phyloP scores from a whole-genome alignment of 2,888 invertebrate genomes.

The Enchytraeus crypticus region DNA sequence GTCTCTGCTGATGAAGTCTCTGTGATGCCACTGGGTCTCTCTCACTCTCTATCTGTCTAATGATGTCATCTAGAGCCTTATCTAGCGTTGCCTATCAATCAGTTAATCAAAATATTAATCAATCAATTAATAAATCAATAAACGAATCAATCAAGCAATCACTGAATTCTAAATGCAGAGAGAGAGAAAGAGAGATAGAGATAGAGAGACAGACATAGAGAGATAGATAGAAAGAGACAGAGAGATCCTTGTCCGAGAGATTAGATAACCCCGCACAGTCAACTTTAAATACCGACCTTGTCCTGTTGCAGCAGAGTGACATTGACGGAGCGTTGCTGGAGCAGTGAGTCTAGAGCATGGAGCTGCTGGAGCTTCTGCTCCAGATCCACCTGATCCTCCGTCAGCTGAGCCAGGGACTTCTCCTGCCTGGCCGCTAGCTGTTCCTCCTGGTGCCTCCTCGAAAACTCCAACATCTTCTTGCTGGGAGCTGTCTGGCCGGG shows the following conservation, averaged over 20 bases:
- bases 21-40: slow-evolving; percentile 54
- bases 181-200: too few species aligned
- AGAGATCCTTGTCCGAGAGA: background rate
- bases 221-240: too few species aligned
- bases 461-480: slow-evolving; percentile 47
- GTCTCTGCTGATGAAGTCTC: slow-evolving; percentile 62
- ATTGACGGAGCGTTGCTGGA: slow-evolving; percentile 67
- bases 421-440: slow-evolving; percentile 37
- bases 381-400: slow-evolving; percentile 42
- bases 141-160: too few species aligned
- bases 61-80: slow-evolving; percentile 37
- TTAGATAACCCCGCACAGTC: background rate
- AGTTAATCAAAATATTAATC: too few species aligned
- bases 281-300: slow-evolving; percentile 54
- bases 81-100: slow-evolving; percentile 46
- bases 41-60: slow-evolving; percentile 36
- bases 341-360: slow-evolving; percentile 64
- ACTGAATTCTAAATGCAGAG: too few species aligned
- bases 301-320: slow-evolving; percentile 66
- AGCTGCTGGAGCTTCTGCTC: slow-evolving; percentile 59
- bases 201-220: too few species aligned
- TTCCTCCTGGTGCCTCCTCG: slow-evolving; percentile 44
- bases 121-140: too few species aligned
- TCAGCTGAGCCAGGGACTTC: slow-evolving; percentile 39
- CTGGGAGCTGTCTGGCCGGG: slow-evolving; percentile 43